Percentiles rank a stretch among this genome's conserved stretches.
phyloP scores from a whole-genome alignment of 2,888 invertebrate genomes.

The Marasmarcha lunaedactyla region DNA sequence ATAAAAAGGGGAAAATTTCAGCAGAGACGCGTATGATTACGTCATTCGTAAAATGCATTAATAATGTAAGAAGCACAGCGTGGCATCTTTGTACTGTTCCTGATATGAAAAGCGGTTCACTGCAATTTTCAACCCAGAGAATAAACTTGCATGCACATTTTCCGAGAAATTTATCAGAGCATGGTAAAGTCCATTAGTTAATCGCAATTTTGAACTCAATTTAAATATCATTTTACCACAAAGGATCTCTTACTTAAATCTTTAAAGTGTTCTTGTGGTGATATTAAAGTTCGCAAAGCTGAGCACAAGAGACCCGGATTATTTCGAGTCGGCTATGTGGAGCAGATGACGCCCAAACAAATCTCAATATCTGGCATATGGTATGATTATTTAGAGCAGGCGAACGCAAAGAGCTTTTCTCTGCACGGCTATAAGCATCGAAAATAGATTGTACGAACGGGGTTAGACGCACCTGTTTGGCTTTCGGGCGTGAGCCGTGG shows the following conservation, averaged over 20 bases:
- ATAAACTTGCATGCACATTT: slow-evolving; percentile 13
- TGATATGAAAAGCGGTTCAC: slow-evolving; percentile 64
- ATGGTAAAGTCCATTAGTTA: slow-evolving; percentile 19
- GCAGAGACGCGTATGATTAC: slow-evolving; percentile 49
- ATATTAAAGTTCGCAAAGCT: slow-evolving; percentile 58
- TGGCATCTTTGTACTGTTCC: slow-evolving; percentile 51
- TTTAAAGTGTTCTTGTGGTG: slow-evolving; percentile 50
- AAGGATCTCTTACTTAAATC: no score
- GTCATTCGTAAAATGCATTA: slow-evolving; percentile 56
- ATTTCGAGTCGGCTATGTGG: slow-evolving; percentile 49
- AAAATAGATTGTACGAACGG: slow-evolving; percentile 70
- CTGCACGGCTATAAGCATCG: slow-evolving; percentile 65
- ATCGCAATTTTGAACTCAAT: slow-evolving; percentile 35
- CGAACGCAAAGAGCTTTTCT: slow-evolving; percentile 58
- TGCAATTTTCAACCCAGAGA: slow-evolving; percentile 15
- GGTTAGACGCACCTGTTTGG: slow-evolving; percentile 70
- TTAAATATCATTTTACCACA: slow-evolving; percentile 46
- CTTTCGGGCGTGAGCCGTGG: slow-evolving; percentile 45
- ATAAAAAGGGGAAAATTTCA: slow-evolving; percentile 38
- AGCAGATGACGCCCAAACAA: slow-evolving; percentile 66
- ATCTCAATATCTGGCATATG: slow-evolving; percentile 66
- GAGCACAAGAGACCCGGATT: slow-evolving; percentile 50
- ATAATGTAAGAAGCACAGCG: slow-evolving; percentile 31
- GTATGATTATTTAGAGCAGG: slow-evolving; percentile 66
- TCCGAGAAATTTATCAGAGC: slow-evolving; percentile 22